Base-by-base conservation (phyloP, 1,140 invertebrate genomes). In the Ptiloglossa arizonensis region DNA sequence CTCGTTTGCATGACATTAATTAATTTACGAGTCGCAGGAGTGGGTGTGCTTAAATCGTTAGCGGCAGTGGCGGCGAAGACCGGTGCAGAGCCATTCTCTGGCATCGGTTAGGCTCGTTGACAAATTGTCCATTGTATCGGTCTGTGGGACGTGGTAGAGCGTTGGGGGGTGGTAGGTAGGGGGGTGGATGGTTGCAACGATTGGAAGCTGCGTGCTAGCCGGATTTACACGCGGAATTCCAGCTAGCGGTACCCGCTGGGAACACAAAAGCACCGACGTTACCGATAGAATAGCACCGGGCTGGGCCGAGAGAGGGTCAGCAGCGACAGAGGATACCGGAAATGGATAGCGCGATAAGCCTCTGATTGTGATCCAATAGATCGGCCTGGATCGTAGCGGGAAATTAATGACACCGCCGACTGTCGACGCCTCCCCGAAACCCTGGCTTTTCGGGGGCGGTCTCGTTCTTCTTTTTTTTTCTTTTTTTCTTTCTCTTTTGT, bases 91-190 rank as follows among this genome's bases (percentile, higher is more conserved):
- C 63, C 67, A 76, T 84, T 80, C 82, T 82, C 77, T 82, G 75
- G 75, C 57, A 64, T 72, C 83, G 68, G 75, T 80, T 82, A 79
- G 84, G 80, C 78, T 76, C 80, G 80, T 79, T 85, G 84, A 86
- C 84, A 86, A 86, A 85, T 86, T 85, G 84, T 85, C 83, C 80
- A 86, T 86, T 86, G 80, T 85, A 82, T 85, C 83, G 29, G 85
- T 76, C 41, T 35, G 52, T 19, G 41, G n/a, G n/a, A n/a, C n/a
- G n/a, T n/a, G n/a, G n/a, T n/a, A n/a, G n/a, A n/a, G n/a, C n/a
- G n/a, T n/a, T n/a, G n/a, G n/a, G n/a, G n/a, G n/a, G n/a, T n/a
- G n/a, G n/a, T n/a, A 8, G 32, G 5, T 17, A 19, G 19, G 48
- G 19, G 19, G 48, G 48, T n/a, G 48, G 9, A 15, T 19, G 66